These are phyloP conservation scores for Enteromius argenteus DNA, from an alignment of 2,797 vertebrate genomes.

Conservation along the genomic window DNA sequence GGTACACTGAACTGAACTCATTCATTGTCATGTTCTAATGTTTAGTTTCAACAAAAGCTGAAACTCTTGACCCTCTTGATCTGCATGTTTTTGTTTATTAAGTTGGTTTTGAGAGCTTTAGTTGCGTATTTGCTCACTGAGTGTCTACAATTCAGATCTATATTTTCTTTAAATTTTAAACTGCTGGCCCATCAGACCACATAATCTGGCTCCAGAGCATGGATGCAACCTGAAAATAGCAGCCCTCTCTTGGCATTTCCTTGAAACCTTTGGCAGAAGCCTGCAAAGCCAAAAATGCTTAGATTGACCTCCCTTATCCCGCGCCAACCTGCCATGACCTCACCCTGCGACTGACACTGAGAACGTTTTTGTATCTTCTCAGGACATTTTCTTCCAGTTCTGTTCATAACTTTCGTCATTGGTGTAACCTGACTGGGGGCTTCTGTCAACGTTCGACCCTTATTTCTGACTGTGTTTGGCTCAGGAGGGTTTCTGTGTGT, in stretches of 20 bases:
- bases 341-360: conserved; percentile 43
- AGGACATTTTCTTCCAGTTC: conserved; percentile 59
- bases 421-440: background rate
- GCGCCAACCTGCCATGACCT: conserved; percentile 49
- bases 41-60: background rate
- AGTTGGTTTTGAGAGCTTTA: background rate
- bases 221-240: conserved; percentile 57
- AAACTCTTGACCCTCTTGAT: background rate
- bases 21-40: background rate
- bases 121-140: background rate
- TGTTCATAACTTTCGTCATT: conserved; percentile 43
- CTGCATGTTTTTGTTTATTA: background rate
- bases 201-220: conserved; percentile 46
- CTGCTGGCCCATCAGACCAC: conserved; percentile 15
- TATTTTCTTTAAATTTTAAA: conserved; percentile 13
- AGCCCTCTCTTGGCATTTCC: conserved; percentile 36
- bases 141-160: background rate
- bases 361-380: conserved; percentile 54
- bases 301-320: conserved; percentile 31
- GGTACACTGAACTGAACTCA: background rate
- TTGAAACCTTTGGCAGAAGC: conserved; percentile 48
- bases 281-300: conserved; percentile 35
- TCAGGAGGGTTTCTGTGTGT: conserved; percentile 28
- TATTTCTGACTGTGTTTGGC: conserved; percentile 7
- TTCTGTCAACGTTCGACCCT: background rate